Evolutionary conservation across 37 sponge, comb jelly and placozoan genomes (phyloP).

Genomic region (Hormiphora californensis): DNA sequence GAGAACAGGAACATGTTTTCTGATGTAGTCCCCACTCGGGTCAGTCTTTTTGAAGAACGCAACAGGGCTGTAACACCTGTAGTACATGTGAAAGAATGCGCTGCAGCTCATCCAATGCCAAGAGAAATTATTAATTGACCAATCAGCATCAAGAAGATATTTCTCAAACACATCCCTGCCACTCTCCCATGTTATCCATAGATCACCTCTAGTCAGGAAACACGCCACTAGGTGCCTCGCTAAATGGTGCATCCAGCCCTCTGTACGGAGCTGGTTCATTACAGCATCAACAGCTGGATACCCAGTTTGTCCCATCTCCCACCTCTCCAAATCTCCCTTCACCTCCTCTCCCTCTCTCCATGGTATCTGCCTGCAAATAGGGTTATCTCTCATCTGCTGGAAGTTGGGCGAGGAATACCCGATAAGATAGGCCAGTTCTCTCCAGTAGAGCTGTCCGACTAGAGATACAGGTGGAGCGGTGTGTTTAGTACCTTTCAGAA

Average conservation of each 20-base stretch:
- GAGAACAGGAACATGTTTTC: slow-evolving; percentile 69
- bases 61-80: slow-evolving; percentile 47
- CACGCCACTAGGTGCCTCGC: slow-evolving; percentile 71
- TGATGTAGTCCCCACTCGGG: slow-evolving; percentile 69
- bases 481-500: neutral
- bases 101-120: slow-evolving; percentile 84
- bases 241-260: slow-evolving; percentile 75
- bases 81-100: slow-evolving; percentile 71
- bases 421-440: slow-evolving; percentile 75
- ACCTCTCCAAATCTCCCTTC: slow-evolving; percentile 47
- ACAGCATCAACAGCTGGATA: slow-evolving; percentile 88
- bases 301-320: slow-evolving; percentile 70
- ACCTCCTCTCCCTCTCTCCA: slow-evolving; percentile 65
- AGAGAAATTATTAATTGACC: slow-evolving; percentile 69
- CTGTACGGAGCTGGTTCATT: slow-evolving; percentile 66
- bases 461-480: slow-evolving; percentile 55
- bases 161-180: slow-evolving; percentile 79
- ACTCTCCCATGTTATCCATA: slow-evolving; percentile 78
- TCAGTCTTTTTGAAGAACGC: slow-evolving; percentile 69
- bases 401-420: slow-evolving; percentile 63
- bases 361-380: slow-evolving; percentile 73
- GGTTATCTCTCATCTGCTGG: slow-evolving; percentile 68
- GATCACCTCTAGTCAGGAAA: slow-evolving; percentile 79
- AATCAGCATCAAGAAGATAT: slow-evolving; percentile 77
- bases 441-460: slow-evolving; percentile 64